Percentiles rank a stretch among this genome's conserved stretches.
phyloP scores from a whole-genome alignment of 1,140 invertebrate genomes.

The Notospermus geniculatus region DNA sequence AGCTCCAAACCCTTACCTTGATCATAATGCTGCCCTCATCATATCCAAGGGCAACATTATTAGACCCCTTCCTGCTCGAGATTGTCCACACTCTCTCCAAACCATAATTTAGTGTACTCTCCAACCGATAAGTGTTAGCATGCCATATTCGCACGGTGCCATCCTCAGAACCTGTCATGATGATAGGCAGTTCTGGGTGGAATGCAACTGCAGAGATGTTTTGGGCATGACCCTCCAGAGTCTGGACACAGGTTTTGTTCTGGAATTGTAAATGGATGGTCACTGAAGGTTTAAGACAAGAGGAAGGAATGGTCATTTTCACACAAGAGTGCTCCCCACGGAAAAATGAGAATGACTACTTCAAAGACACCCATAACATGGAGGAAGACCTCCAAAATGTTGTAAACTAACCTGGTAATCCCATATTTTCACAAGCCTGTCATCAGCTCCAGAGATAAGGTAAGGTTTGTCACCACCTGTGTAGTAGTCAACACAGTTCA shows the following conservation, averaged over 20 bases:
- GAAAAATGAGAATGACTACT: too few relatives aligned
- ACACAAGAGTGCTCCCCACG: too few relatives aligned
- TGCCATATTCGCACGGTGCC: conserved; percentile 96
- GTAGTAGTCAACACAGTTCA: conserved; percentile 99
- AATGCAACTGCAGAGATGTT: conserved; percentile 89
- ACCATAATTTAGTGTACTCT: conserved; percentile 96
- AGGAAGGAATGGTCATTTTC: too few relatives aligned
- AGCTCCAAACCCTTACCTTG: conserved; percentile 54
- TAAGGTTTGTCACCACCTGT: conserved; percentile 99
- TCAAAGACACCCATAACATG: too few relatives aligned
- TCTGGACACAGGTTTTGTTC: conserved; percentile 99
- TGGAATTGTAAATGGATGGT: too few relatives aligned
- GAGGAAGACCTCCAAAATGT: too few relatives aligned
- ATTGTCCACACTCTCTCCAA: conserved; percentile 98
- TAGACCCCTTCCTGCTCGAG: conserved; percentile 89
- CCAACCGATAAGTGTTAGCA: conserved; percentile 90
- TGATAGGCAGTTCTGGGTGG: conserved; percentile 96
- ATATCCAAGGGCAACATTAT: conserved; percentile 95
- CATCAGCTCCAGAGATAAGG: conserved; percentile 97
- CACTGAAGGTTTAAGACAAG: too few relatives aligned
- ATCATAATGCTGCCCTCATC: conserved; percentile 98
- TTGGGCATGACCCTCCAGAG: conserved; percentile 93
- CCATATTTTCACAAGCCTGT: conserved; percentile 97
- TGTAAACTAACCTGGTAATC: conserved; percentile 76
- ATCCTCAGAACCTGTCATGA: conserved; percentile 97